Conservation (phyloP, 1,140 invertebrate species). For the Heterodera schachtii region DNA sequence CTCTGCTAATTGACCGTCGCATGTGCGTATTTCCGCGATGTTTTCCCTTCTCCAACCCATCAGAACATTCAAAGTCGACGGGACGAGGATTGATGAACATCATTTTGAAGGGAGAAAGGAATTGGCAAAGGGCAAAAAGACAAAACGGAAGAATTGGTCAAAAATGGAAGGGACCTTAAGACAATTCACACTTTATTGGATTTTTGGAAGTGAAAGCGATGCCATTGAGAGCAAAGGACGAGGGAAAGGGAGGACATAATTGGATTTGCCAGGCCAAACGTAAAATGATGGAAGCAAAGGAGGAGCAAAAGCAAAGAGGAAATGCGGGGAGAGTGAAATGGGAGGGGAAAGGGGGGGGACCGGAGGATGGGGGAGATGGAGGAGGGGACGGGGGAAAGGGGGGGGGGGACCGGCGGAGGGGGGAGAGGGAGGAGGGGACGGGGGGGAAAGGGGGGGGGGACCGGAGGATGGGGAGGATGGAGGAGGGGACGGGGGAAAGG, state of each 20-base stretch:
- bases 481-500: no score
- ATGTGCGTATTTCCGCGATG: conserved; percentile 4
- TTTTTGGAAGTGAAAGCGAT: neutral
- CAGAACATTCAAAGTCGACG: conserved; percentile 25
- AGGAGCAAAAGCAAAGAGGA: neutral
- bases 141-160: neutral
- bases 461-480: no score
- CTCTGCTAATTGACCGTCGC: neutral
- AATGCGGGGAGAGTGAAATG: no score
- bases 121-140: neutral
- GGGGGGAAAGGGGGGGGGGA: no score
- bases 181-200: neutral
- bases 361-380: no score
- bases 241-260: neutral
- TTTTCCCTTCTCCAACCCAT: conserved; percentile 19
- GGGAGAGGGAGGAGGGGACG: neutral
- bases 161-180: neutral
- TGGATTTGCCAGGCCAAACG: neutral
- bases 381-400: no score
- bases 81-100: conserved; percentile 29
- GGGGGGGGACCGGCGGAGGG: neutral
- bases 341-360: no score
- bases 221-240: neutral
- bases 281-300: neutral
- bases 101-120: conserved; percentile 9